A percentile compares a stretch with the other conserved stretches of the same genome.
Evolutionary conservation across 1,140 invertebrate genomes (phyloP).

Genomic region (Heliconius eleuchia): DNA sequence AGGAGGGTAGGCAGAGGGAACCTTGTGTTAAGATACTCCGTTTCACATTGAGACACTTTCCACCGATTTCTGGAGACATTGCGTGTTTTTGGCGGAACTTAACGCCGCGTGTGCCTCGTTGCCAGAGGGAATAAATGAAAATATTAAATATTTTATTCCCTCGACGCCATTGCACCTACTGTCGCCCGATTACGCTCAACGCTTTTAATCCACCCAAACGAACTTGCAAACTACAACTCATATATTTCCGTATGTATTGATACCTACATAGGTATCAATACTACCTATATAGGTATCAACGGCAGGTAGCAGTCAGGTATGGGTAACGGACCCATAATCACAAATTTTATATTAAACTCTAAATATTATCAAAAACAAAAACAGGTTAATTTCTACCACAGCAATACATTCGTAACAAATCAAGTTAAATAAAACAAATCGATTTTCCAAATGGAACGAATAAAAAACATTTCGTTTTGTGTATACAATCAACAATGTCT

Average conservation of each 20-base stretch:
- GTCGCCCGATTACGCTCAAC: too few species aligned
- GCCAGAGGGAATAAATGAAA: background rate
- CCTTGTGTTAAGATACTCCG: background rate
- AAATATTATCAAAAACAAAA: background rate
- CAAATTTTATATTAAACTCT: background rate
- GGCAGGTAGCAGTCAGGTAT: too few species aligned
- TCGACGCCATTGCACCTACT: background rate
- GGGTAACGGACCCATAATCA: too few species aligned
- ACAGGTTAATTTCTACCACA: background rate
- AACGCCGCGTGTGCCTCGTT: background rate
- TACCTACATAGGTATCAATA: too few species aligned
- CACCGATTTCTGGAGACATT: background rate
- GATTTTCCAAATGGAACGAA: background rate
- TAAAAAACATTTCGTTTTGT: background rate
- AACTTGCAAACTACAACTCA: too few species aligned
- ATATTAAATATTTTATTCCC: too few species aligned
- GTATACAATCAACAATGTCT: constrained; percentile 7
- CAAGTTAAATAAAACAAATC: background rate
- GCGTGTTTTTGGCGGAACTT: background rate
- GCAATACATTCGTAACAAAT: background rate
- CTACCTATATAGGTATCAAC: too few species aligned
- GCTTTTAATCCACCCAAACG: too few species aligned
- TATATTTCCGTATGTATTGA: too few species aligned
- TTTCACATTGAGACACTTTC: background rate
- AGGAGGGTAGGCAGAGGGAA: background rate